These are phyloP conservation scores for Potorous gilbertii DNA, from an alignment of 2,797 vertebrate species.

Conservation along the genomic window DNA sequence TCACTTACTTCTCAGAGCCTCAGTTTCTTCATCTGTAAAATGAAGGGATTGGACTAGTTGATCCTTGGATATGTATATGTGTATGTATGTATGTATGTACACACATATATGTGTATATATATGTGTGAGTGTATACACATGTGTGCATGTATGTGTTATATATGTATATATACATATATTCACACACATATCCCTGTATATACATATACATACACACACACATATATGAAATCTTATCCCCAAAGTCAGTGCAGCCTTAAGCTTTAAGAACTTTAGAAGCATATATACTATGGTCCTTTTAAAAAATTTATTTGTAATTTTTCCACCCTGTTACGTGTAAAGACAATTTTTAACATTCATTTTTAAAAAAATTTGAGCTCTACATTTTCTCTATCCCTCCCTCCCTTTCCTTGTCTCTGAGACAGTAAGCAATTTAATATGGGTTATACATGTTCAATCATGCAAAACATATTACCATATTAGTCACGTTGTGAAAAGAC, in stretches of 20 bases:
- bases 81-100: too few relatives aligned
- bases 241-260: not conserved
- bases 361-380: not conserved
- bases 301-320: not conserved
- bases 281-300: not conserved
- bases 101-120: too few relatives aligned
- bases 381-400: not conserved
- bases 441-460: not conserved
- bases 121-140: too few relatives aligned
- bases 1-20: not conserved
- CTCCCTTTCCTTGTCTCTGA: not conserved
- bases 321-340: not conserved
- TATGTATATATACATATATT: too few relatives aligned
- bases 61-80: not conserved
- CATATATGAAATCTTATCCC: not conserved
- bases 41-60: not conserved
- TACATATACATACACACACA: too few relatives aligned
- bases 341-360: not conserved
- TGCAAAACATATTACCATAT: not conserved
- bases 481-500: not conserved
- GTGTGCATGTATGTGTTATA: not conserved
- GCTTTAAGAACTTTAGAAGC: not conserved
- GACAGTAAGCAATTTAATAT: not conserved
- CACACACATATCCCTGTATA: too few relatives aligned
- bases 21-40: not conserved